Evolutionary conservation across 2,797 vertebrate species (phyloP).

Genomic region (Danionella dracula): DNA sequence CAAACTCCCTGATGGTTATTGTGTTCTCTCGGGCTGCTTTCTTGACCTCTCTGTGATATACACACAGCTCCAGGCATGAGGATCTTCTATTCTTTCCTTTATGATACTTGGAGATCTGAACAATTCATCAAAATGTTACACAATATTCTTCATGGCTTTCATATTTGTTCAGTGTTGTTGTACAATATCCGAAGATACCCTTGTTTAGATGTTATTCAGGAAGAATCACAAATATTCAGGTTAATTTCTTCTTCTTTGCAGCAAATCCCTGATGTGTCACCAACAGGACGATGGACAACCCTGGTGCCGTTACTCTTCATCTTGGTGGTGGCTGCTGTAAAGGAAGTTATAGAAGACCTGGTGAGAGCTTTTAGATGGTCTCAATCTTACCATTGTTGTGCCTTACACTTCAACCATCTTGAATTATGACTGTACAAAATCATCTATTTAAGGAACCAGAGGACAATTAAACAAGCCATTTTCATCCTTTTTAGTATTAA

Average conservation of each 20-base stretch:
- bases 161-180: too few species aligned
- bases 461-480: too few species aligned
- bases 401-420: too few species aligned
- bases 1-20: slow-evolving; percentile 36
- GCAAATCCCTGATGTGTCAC: slow-evolving; percentile 99
- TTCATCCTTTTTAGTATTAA: too few species aligned
- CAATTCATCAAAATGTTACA: too few species aligned
- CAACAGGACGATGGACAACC: slow-evolving; percentile 95
- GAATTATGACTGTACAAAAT: too few species aligned
- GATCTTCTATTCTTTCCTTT: background rate
- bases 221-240: too few species aligned
- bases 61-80: background rate
- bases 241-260: slow-evolving; percentile 40
- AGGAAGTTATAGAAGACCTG: slow-evolving; percentile 97
- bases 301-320: slow-evolving; percentile 96
- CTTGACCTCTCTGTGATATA: slow-evolving; percentile 35
- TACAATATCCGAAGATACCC: too few species aligned
- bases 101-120: too few species aligned
- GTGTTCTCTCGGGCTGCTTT: slow-evolving; percentile 6
- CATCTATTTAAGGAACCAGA: too few species aligned
- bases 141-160: too few species aligned
- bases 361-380: slow-evolving; percentile 62
- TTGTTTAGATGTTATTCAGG: too few species aligned
- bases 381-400: background rate
- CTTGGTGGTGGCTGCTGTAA: slow-evolving; percentile 93